A percentile compares a stretch with the other conserved stretches of the same genome.
These are phyloP conservation scores for Propithecus deckenii DNA, from an alignment of 2,797 vertebrate species.

Conservation along the genomic window DNA sequence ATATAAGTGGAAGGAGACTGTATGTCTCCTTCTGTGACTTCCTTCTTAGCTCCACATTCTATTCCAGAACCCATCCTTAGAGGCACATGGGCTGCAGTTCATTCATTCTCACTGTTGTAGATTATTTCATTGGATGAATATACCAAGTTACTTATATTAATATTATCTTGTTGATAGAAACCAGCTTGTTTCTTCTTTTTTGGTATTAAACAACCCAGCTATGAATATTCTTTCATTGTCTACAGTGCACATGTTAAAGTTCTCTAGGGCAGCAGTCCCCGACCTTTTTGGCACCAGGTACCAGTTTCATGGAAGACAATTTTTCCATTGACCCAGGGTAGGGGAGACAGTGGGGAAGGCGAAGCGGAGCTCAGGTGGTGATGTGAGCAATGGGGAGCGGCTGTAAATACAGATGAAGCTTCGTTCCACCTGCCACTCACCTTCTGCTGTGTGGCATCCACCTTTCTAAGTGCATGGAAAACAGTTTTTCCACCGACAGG, in stretches of 20 bases:
- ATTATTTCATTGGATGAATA: not conserved
- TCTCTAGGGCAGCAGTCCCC: not conserved
- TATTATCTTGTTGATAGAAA: not conserved
- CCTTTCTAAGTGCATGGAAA: no score
- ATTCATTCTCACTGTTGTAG: not conserved
- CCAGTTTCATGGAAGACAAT: no score
- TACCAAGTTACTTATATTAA: not conserved
- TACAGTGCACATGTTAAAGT: rapidly evolving
- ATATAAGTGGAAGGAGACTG: rapidly evolving
- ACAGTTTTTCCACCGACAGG: no score
- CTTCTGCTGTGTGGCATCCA: no score
- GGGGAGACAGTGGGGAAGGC: no score
- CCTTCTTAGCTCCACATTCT: not conserved
- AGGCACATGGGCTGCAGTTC: not conserved
- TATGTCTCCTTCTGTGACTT: not conserved
- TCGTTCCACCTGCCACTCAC: no score
- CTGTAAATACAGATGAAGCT: no score
- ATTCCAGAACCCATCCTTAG: not conserved
- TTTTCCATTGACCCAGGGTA: no score
- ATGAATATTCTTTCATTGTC: not conserved
- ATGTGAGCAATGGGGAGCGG: no score
- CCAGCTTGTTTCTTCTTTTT: not conserved
- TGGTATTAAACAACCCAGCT: not conserved
- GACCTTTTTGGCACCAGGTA: no score
- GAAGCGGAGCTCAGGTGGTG: no score